Evolutionary conservation across 1,140 invertebrate species (phyloP), one percentile per base, ranked within the genome.

Genomic region (Eupristina koningsbergeri): DNA sequence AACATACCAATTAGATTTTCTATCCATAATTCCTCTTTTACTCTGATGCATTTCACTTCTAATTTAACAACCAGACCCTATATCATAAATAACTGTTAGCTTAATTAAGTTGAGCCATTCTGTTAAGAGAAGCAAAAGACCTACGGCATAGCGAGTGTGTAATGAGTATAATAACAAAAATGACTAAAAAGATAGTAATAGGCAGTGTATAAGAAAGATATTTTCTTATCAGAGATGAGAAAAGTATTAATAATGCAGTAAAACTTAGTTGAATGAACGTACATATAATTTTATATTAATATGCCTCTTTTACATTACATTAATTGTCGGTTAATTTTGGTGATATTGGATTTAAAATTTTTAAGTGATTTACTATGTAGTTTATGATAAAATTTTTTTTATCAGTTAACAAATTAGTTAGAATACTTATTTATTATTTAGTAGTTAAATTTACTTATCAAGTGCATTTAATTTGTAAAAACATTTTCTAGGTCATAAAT

Each of bases 1-100:
- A 6, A n/a, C 39, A 79, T 63, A 71, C 73, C 77, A 85, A 86
- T 77, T 58, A 83, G 67, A 75, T 76, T 80, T 83, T 80, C 45
- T 7, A 8, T 50, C 5, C 41, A 41, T 34, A 75, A 9, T 45
- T 15, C 15, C 19, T 76, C 19, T 36, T 39, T 26, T 5, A 0
- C 67, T 50, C 67, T 81, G 58, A 83, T 84, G 78, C 85, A 80
- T 39, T 47, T 53, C 63, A 69, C 76, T 75, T 83, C 67, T 86
- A 85, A 86, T 85, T 85, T 82, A 86, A 87, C 80, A 84, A 84
- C 83, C 84, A 85, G 80, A 78, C 29, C 83, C 61, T 53, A 83
- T 87, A 87, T 88, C 87, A 86, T 88, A 88, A 88, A 88, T 88
- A 87, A 88, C 80, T 83, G 84, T 86, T 88, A 87, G 86, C 83